Percentiles rank a stretch among this genome's conserved stretches.
These are phyloP conservation scores for Sinocyclocheilus anshuiensis DNA, from an alignment of 2,113 vertebrate genomes.

Conservation along the genomic window DNA sequence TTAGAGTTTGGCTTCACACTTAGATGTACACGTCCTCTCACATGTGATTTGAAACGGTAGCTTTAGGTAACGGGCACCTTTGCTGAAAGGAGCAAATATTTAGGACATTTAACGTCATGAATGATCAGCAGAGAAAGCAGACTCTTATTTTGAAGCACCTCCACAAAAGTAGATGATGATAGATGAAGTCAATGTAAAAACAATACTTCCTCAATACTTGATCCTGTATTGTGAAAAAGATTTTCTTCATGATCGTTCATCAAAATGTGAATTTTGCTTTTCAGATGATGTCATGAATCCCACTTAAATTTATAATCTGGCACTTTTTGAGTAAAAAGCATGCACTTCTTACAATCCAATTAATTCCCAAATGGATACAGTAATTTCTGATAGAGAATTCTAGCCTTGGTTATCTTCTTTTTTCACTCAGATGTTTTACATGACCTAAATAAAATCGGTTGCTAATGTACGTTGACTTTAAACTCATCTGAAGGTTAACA, in stretches of 20 bases:
- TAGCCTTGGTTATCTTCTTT: too few species aligned
- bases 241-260: too few species aligned
- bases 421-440: too few species aligned
- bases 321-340: too few species aligned
- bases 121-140: neutral
- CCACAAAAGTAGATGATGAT: neutral
- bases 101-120: too few species aligned
- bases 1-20: slow-evolving; percentile 12
- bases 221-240: too few species aligned
- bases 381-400: neutral
- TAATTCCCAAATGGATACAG: neutral
- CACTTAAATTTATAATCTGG: too few species aligned
- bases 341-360: too few species aligned
- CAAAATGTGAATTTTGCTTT: too few species aligned
- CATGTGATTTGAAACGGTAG: neutral
- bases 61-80: neutral
- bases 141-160: neutral
- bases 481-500: neutral
- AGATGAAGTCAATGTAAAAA: neutral
- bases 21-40: neutral
- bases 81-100: neutral
- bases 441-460: neutral
- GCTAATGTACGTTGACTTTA: neutral
- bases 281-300: too few species aligned
- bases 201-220: neutral